Evolutionary conservation across 2,888 invertebrate species (phyloP), one percentile per base, ranked within the genome.

Genomic region (Caenorhabditis imperialis): DNA sequence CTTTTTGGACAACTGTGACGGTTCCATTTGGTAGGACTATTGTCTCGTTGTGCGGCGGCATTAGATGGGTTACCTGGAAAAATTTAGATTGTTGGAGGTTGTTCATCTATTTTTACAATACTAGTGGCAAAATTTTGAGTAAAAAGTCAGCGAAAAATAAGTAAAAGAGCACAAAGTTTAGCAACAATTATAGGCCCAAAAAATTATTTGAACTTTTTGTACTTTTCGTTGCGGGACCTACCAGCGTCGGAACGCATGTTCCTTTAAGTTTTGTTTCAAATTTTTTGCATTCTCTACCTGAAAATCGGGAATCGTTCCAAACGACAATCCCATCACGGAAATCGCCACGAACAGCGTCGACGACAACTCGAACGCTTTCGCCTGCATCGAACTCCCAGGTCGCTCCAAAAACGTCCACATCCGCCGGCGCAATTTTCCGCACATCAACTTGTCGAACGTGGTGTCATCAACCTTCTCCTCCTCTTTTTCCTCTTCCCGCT

Each of bases 321-420:
- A 86, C 16, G 81, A 81, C 10, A 87, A 74, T 25, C 86, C 86
- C 83, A 86, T 86, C 37, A 87, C 87, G 20, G 86, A 86, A 50
- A 88, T 84, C 3, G 84, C 79, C 5, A 87, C 87, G 70, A 88
- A 86, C 7, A 88, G 70, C 8, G 86, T 87, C 10, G 87, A 87
- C 4, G 84, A 84, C 8, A 87, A 70, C 53, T 87, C 87, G 69
- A 87, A 87, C 1, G 84, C 82, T 73, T 86, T 86, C 23, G 85
- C 85, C 58, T 85, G 83, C 72, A 83, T 78, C 40, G 81, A 81
- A 27, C 63, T 63, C 0, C 78, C 78, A 22, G 81, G 79, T 35
- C 81, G 44, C 63, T 87, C 87, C 27, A 87, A 69, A 69, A 86
- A 87, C 8, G 85, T 87, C 87, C 87, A 87, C 87, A 87, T 87